These are phyloP conservation scores for Cynopterus brachyotis DNA, from an alignment of 2,113 vertebrate genomes.

Conservation along the genomic window DNA sequence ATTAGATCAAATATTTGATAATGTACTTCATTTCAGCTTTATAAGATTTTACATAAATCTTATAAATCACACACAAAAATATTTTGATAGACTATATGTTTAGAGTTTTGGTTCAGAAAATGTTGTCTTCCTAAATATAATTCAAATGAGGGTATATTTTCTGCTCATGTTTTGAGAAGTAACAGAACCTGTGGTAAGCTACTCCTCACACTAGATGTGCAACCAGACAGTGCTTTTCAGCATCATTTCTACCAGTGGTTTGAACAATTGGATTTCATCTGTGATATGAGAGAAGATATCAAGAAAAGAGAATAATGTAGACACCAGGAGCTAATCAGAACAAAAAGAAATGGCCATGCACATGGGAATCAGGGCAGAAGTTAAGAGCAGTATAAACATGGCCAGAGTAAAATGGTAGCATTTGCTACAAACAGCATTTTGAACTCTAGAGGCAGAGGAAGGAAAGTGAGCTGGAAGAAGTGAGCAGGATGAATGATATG, in stretches of 20 bases:
- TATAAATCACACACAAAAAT: neutral
- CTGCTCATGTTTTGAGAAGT: neutral
- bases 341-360: neutral
- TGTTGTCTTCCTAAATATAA: neutral
- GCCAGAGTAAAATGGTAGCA: neutral
- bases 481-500: neutral
- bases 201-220: neutral
- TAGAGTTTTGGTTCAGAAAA: neutral
- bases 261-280: neutral
- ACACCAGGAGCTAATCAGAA: neutral
- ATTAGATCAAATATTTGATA: neutral
- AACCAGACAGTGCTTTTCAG: neutral
- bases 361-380: slow-evolving; percentile 5
- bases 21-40: neutral
- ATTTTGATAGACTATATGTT: neutral
- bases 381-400: slow-evolving; percentile 18
- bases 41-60: neutral
- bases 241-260: neutral
- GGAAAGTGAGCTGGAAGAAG: neutral
- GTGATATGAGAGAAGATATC: neutral
- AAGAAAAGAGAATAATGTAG: neutral
- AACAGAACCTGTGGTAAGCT: neutral
- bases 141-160: neutral
- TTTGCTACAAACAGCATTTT: accelerated
- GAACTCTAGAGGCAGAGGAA: slow-evolving; percentile 11